Percentiles rank a stretch among this genome's conserved stretches.
phyloP scores from a whole-genome alignment of 1,140 invertebrate species.

The Galleria mellonella region DNA sequence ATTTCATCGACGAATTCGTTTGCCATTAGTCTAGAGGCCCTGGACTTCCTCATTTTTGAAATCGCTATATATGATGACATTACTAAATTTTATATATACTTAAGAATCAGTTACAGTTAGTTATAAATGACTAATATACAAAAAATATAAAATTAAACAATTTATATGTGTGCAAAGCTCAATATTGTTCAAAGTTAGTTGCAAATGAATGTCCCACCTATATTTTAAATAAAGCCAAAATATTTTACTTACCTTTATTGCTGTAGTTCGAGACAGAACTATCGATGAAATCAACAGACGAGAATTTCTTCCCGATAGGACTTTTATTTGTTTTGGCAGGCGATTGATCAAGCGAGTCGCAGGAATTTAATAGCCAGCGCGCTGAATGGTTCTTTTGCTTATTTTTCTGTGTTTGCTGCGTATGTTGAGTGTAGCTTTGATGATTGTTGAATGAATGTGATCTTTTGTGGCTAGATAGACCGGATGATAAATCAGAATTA shows the following conservation, averaged over 20 bases:
- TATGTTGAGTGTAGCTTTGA: slow-evolving; percentile 77
- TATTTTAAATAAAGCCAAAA: background rate
- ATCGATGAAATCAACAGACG: slow-evolving; percentile 66
- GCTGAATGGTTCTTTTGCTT: slow-evolving; percentile 72
- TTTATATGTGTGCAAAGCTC: no score
- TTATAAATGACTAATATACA: no score
- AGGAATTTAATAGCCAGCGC: slow-evolving; percentile 68
- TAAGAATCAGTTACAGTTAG: no score
- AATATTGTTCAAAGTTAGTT: no score
- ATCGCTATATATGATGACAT: no score
- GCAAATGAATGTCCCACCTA: background rate
- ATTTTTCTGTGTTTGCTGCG: slow-evolving; percentile 74
- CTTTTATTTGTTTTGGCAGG: slow-evolving; percentile 51
- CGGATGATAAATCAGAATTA: slow-evolving; percentile 50
- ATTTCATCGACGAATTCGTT: no score
- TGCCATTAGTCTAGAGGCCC: no score
- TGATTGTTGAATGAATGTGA: slow-evolving; percentile 80
- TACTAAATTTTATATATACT: no score
- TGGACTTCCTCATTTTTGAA: no score
- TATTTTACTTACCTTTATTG: slow-evolving; percentile 53
- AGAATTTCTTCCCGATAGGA: slow-evolving; percentile 63
- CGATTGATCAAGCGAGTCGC: slow-evolving; percentile 67
- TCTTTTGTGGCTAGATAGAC: slow-evolving; percentile 75
- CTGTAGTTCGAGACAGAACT: slow-evolving; percentile 45
- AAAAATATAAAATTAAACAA: no score